Base-by-base conservation (phyloP, 2,113 vertebrate species). In the Ceyx cyanopectus region DNA sequence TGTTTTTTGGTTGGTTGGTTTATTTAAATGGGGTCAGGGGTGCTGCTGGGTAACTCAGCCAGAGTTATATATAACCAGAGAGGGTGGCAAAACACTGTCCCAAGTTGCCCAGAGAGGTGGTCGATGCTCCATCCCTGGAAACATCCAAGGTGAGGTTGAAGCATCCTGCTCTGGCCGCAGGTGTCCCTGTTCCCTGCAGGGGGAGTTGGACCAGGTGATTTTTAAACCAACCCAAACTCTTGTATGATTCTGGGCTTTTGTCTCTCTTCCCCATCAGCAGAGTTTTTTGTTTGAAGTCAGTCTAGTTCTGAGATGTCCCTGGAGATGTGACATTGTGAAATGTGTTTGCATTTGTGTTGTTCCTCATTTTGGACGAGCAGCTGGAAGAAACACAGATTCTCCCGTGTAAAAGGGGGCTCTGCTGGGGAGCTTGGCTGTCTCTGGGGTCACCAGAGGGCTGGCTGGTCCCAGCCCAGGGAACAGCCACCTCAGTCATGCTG, bases 361-460 rank as follows among this genome's bases (percentile, higher is more conserved):
- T 60, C 45, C 45, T 46, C 4, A 12, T 45, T 45, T 50, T 56
- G 41, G 24, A 22, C 14, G 9, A 51, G 32, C 40, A 41, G 41
- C 32, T 32, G 40, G 26, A 46, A 46, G 51, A 45, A 63, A 41
- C 24, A 21, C 6, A 26, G 9, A 11, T n/a, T 50, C 30, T 70
- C 9, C 62, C 1, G 0, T 7, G 27, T 20, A 29, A 1, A 1
- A 24, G 24, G 0, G 0, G 20, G 32, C 32, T 19, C 26, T 32
- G 63, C 60, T 32, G 51, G 15, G 48, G 22, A 65, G 51, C 37
- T 9, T 27, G 51, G 45, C 26, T 40, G 22, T 29, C 26, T 5
- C 50, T 0, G 9, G 57, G 16, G 50, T 14, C 50, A 46, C 37
- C 1, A n/a, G 22, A 24, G 24, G 26, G n/a, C 37, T 70, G 74